Evolutionary conservation across 2,113 vertebrate genomes (phyloP), one percentile per base, ranked within the genome.

Genomic region (Sturnira hondurensis): DNA sequence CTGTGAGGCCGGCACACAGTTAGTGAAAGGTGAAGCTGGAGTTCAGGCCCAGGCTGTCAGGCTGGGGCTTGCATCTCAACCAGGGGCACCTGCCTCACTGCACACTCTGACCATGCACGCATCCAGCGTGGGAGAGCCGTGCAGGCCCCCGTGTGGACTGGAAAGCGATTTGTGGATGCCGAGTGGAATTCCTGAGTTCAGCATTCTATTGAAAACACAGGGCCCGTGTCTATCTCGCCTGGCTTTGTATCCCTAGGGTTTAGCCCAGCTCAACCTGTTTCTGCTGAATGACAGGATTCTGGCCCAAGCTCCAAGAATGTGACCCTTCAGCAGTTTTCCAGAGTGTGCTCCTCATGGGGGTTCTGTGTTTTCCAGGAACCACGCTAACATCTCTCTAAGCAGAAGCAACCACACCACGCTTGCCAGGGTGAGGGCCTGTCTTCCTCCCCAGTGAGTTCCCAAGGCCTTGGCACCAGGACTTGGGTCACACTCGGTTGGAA

Each of bases 121-220:
- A 7, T 24, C 13, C 52, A 17, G 1, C 2, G 11, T 56, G 70
- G 78, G 3, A 54, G 70, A 22, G 93, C 67, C 2, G 22, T 43
- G 33, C 58, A 61, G 70, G 86, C 31, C 22, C n/a, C 61, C 19
- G 26, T 14, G 87, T 14, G 50, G 84, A n/a, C 80, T 47, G 56
- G 28, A 82, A 86, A 94, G 67, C 22, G 63, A 61, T 28, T 5
- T 7, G 8, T 50, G 58, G 71, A 61, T 33, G 85, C 85, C 85
- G 93, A 95, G 68, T 28, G 61, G 76, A 70, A 86, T 89, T 26
- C 84, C 68, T 2, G 36, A 77, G 58, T 96, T 96, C 95, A 97
- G 96, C 97, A 85, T 74, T 96, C 96, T 91, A 68, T 2, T 96
- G 88, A 67, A 93, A 96, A 93, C 94, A 88, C 86, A 94, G 95